Conservation (phyloP, 2,888 invertebrate genomes). For the Lordiphosa fenestrarum region DNA sequence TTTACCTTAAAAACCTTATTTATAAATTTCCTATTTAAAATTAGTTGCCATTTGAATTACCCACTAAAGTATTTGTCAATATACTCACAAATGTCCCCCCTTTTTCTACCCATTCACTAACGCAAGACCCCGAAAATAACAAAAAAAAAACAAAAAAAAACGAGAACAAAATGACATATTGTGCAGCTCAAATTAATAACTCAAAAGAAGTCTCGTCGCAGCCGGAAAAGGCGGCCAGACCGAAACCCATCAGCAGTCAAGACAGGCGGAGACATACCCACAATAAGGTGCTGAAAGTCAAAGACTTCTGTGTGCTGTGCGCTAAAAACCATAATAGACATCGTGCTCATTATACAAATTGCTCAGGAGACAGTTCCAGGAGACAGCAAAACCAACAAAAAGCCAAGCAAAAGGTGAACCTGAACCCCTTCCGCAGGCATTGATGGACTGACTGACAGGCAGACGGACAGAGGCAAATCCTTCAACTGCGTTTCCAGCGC, state of each 20-base stretch:
- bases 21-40: no score
- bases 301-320: constrained; percentile 43
- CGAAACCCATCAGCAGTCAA: constrained; percentile 3
- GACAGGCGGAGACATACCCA: constrained; percentile 16
- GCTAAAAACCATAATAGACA: constrained; percentile 49
- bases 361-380: constrained; percentile 35
- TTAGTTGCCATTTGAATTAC: no score
- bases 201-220: constrained; percentile 3
- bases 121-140: no score
- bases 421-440: constrained; percentile 15
- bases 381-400: constrained; percentile 9
- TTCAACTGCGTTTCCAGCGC: constrained; percentile 13
- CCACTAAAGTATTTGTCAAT: no score
- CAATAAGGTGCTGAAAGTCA: constrained; percentile 72
- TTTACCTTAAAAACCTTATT: no score
- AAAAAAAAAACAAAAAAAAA: background rate
- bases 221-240: background rate
- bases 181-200: constrained; percentile 14
- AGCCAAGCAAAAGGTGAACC: constrained; percentile 12
- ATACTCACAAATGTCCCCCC: no score
- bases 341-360: constrained; percentile 71
- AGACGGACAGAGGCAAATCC: constrained; percentile 8
- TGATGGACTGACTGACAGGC: constrained; percentile 40
- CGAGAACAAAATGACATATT: background rate
- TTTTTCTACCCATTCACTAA: no score